Conservation (phyloP, 2,113 vertebrate genomes). For the Rutilus rutilus region DNA sequence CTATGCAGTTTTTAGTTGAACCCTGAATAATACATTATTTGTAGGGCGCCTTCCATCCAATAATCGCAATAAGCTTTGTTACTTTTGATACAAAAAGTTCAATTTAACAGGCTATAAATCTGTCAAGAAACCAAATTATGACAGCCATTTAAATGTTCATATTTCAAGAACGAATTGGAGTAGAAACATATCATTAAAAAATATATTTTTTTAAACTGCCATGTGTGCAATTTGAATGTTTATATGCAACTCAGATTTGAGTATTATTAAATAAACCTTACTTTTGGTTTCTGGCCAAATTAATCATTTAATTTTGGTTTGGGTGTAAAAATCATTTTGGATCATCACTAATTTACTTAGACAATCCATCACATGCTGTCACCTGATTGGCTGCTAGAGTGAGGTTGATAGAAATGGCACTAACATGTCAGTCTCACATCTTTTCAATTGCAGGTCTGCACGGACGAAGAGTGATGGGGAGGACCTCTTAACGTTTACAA, state of each 20-base stretch:
- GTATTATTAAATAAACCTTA: background rate
- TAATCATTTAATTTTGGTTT: background rate
- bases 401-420: background rate
- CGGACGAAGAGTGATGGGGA: slow-evolving; percentile 92
- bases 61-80: background rate
- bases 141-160: background rate
- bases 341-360: background rate
- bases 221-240: background rate
- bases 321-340: background rate
- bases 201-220: background rate
- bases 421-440: background rate
- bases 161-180: background rate
- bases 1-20: background rate
- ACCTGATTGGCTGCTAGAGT: background rate
- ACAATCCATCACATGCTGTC: background rate
- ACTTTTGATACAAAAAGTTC: background rate
- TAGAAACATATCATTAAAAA: background rate
- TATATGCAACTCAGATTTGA: background rate
- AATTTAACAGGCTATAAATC: background rate
- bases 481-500: slow-evolving; percentile 71
- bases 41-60: background rate
- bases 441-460: slow-evolving; percentile 87
- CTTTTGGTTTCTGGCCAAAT: background rate
- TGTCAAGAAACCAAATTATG: background rate
- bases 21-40: background rate